Evolutionary conservation across 2,797 vertebrate genomes (phyloP).

Genomic region (Glyptemys insculpta): DNA sequence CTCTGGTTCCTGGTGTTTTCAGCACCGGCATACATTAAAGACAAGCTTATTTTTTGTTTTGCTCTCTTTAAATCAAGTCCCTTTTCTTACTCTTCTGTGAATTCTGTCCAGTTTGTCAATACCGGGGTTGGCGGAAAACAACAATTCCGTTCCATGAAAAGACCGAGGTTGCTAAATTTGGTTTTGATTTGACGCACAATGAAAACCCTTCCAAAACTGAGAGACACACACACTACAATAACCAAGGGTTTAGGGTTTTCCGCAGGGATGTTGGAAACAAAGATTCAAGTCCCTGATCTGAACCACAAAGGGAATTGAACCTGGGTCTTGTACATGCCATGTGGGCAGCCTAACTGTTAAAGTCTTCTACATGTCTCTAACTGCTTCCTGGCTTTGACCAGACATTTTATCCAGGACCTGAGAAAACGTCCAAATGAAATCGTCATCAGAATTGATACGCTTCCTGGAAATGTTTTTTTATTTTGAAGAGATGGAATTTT

Average conservation of each 20-base stretch:
- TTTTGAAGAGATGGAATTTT: background rate
- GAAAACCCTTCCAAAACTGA: background rate
- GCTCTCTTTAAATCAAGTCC: background rate
- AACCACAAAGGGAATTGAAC: background rate
- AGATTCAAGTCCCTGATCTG: background rate
- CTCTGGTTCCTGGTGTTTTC: background rate
- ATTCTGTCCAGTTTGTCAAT: background rate
- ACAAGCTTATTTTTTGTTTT: background rate
- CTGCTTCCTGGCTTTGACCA: constrained; percentile 5
- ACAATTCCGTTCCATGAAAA: background rate
- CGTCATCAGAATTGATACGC: rapidly evolving
- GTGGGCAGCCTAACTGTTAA: background rate
- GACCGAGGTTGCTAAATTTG: background rate
- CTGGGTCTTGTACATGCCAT: background rate
- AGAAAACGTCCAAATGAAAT: constrained; percentile 1
- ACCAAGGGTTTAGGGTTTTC: background rate
- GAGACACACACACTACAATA: background rate
- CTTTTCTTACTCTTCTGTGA: background rate
- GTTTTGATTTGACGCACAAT: background rate
- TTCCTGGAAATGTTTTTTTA: background rate
- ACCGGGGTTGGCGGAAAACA: background rate
- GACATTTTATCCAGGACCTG: constrained; percentile 22
- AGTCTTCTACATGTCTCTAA: background rate
- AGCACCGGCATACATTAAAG: background rate
- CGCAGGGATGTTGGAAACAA: background rate